Evolutionary conservation across 2,113 vertebrate species (phyloP).

Genomic region (Eulemur macaco): DNA sequence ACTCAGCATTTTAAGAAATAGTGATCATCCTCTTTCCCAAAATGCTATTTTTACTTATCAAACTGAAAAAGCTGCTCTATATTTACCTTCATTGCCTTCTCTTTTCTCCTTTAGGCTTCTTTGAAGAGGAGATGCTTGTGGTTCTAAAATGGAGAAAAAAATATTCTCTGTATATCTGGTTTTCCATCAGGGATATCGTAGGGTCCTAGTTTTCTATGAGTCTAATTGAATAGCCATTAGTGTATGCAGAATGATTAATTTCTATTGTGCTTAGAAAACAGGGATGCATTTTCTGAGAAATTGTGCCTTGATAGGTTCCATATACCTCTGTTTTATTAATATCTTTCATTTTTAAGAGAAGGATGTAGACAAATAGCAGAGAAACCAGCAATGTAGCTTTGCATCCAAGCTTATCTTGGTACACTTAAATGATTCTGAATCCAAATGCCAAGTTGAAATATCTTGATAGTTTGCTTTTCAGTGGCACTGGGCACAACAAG

Average conservation of each 20-base stretch:
- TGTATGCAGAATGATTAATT: background rate
- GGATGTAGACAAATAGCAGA: background rate
- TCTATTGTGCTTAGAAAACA: background rate
- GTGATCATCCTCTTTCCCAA: background rate
- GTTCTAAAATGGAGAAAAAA: background rate
- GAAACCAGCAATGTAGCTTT: background rate
- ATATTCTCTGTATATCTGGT: background rate
- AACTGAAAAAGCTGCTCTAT: background rate
- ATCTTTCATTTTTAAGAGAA: background rate
- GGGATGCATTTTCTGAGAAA: background rate
- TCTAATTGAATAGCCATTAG: background rate
- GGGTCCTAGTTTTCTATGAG: background rate
- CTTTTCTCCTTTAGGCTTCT: background rate
- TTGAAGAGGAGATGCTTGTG: background rate
- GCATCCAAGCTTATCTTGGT: background rate
- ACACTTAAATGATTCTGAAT: background rate
- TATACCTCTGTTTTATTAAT: slow-evolving; percentile 4
- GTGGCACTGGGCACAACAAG: background rate
- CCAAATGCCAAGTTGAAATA: background rate
- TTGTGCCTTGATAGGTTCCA: background rate
- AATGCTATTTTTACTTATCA: slow-evolving; percentile 28
- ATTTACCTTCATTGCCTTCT: background rate
- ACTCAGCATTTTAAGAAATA: slow-evolving; percentile 36
- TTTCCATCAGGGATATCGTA: background rate
- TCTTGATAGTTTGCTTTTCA: background rate